Conservation (phyloP, 2,888 invertebrate species). For the Keiferia lycopersicella region DNA sequence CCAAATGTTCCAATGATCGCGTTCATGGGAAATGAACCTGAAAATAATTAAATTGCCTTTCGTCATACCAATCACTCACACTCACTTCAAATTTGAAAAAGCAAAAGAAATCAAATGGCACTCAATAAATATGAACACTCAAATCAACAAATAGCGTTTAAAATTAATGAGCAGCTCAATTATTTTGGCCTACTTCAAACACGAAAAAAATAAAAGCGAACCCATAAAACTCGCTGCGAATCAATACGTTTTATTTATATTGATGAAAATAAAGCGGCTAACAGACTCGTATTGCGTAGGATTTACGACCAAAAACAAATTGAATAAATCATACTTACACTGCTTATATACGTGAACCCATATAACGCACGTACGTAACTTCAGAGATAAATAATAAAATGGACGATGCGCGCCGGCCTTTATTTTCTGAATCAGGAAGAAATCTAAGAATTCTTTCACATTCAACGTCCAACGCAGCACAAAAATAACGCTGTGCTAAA, state of each 20-base stretch:
- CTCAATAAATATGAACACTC: neutral
- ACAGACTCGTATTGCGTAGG: constrained; percentile 1
- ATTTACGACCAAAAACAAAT: constrained; percentile 15
- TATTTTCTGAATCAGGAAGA: neutral
- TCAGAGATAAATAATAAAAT: constrained; percentile 16
- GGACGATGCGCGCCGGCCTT: constrained; percentile 6
- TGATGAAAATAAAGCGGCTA: neutral
- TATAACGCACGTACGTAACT: constrained; percentile 9
- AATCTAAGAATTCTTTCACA: neutral
- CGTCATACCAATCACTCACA: too few species aligned
- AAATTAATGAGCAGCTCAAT: constrained; percentile 1
- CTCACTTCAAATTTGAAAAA: too few species aligned
- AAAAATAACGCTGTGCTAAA: too few species aligned
- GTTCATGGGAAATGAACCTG: too few species aligned
- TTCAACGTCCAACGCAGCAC: too few species aligned
- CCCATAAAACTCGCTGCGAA: neutral
- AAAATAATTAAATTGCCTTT: too few species aligned
- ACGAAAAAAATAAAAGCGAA: constrained; percentile 1
- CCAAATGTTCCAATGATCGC: too few species aligned
- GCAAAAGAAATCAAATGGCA: neutral
- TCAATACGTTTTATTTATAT: neutral
- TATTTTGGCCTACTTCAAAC: neutral
- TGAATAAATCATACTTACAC: constrained; percentile 16
- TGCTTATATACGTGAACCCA: neutral
- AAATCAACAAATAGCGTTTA: neutral